A percentile compares a stretch with the other conserved stretches of the same genome.
Conservation (phyloP, 2,797 vertebrate genomes). For the Geotrypetes seraphini region DNA sequence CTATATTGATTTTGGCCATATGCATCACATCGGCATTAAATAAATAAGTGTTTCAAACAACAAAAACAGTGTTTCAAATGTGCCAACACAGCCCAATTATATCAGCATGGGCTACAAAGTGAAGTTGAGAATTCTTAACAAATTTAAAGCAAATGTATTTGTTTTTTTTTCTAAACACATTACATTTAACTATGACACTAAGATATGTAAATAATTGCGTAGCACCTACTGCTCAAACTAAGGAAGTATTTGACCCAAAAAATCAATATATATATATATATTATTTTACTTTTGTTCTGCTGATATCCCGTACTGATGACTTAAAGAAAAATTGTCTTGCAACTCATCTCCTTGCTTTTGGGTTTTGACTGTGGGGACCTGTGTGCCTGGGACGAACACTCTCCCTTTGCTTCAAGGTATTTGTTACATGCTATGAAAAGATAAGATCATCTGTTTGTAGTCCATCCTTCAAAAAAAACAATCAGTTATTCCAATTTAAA, state of each 20-base stretch:
- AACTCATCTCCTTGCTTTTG: slow-evolving; percentile 98
- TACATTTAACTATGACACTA: slow-evolving; percentile 99
- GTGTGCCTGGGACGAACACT: slow-evolving; percentile 87
- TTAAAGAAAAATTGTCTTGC: slow-evolving; percentile 91
- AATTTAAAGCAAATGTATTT: slow-evolving; percentile 71
- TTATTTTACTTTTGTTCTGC: slow-evolving; percentile 80
- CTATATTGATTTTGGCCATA: slow-evolving; percentile 99
- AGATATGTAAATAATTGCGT: slow-evolving; percentile 99
- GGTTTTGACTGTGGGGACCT: slow-evolving; percentile 95
- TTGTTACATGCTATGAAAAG: slow-evolving; percentile 99
- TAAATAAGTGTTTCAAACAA: slow-evolving; percentile 77
- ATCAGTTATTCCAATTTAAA: slow-evolving; percentile 93
- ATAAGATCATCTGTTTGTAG: slow-evolving; percentile 98
- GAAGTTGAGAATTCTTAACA: slow-evolving; percentile 69
- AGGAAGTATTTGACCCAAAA: slow-evolving; percentile 86
- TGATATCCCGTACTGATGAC: slow-evolving; percentile 94
- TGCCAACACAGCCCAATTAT: slow-evolving; percentile 71
- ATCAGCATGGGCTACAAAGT: slow-evolving; percentile 70
- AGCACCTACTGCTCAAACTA: slow-evolving; percentile 99
- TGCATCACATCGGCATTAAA: slow-evolving; percentile 97
- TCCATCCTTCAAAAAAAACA: slow-evolving; percentile 98
- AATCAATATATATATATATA: slow-evolving; percentile 75
- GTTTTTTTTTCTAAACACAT: slow-evolving; percentile 67
- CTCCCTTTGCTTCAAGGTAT: slow-evolving; percentile 87
- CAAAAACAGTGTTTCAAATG: slow-evolving; percentile 73